Evolutionary conservation across 1,140 invertebrate species (phyloP).

Genomic region (Chrysomallon squamiferum): DNA sequence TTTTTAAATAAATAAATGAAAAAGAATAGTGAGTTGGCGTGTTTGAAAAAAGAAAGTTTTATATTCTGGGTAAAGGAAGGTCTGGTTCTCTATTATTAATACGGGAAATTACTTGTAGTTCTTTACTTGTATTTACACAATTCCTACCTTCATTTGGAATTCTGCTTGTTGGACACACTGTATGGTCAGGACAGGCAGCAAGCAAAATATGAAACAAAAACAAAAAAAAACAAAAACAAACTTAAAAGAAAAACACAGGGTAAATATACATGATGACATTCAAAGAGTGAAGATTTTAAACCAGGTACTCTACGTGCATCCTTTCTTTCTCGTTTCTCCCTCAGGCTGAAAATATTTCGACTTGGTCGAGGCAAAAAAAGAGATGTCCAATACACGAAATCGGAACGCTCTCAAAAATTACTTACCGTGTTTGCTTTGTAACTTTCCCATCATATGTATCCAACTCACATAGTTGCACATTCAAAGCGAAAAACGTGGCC

Average conservation of each 20-base stretch:
- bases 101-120: too few relatives aligned
- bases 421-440: constrained; percentile 25
- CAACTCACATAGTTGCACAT: too few relatives aligned
- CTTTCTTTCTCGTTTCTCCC: neutral
- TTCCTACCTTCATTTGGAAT: constrained; percentile 16
- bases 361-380: neutral
- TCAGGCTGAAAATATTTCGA: neutral
- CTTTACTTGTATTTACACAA: neutral
- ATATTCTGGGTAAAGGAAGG: too few relatives aligned
- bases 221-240: constrained; percentile 5
- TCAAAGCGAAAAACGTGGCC: too few relatives aligned
- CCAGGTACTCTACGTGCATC: too few relatives aligned
- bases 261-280: neutral
- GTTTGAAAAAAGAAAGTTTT: too few relatives aligned
- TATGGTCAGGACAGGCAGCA: neutral
- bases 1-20: too few relatives aligned
- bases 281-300: too few relatives aligned
- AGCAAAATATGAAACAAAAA: constrained; percentile 17
- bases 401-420: neutral
- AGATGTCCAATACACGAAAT: neutral
- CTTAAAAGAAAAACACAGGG: neutral
- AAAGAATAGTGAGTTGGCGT: too few relatives aligned
- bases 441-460: constrained; percentile 14
- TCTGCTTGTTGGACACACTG: constrained; percentile 13
- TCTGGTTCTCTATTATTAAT: too few relatives aligned